phyloP scores from a whole-genome alignment of 2,888 invertebrate genomes.

The Ditula angustiorana region DNA sequence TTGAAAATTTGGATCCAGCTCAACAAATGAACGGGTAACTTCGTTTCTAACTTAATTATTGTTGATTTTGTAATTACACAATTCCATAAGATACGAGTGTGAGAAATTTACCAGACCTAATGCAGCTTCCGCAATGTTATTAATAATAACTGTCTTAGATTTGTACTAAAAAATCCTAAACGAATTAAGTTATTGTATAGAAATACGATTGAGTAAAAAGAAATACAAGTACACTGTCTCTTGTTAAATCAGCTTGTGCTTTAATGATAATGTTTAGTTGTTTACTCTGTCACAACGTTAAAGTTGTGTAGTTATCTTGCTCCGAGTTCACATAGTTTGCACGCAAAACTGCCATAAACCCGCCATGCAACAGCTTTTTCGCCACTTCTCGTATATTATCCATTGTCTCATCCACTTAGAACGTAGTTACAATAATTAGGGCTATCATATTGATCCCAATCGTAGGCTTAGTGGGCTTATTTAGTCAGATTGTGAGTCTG shows the following conservation, averaged over 20 bases:
- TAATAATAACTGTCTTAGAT: no score
- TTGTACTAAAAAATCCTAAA: no score
- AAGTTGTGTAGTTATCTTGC: conserved; percentile 7
- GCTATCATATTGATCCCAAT: conserved; percentile 34
- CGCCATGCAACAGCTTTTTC: conserved; percentile 32
- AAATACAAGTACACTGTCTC: conserved; percentile 46
- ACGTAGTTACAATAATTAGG: conserved; percentile 34
- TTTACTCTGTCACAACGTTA: not conserved
- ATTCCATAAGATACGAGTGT: no score
- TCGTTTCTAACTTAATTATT: no score
- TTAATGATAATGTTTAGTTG: not conserved
- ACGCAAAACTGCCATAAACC: conserved; percentile 36
- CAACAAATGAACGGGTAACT: no score
- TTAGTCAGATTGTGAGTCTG: conserved; percentile 58
- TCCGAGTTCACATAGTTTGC: conserved; percentile 17
- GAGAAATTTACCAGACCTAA: no score
- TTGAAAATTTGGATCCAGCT: no score
- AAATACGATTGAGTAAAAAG: no score
- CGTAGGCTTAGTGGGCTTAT: conserved; percentile 44
- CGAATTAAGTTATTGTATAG: no score
- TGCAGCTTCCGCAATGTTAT: no score
- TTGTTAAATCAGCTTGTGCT: not conserved
- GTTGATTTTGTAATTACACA: no score
- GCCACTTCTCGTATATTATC: conserved; percentile 24
- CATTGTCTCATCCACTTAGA: conserved; percentile 42